phyloP scores from a whole-genome alignment of 2,888 invertebrate species.

The Drosophila meridionalis region DNA sequence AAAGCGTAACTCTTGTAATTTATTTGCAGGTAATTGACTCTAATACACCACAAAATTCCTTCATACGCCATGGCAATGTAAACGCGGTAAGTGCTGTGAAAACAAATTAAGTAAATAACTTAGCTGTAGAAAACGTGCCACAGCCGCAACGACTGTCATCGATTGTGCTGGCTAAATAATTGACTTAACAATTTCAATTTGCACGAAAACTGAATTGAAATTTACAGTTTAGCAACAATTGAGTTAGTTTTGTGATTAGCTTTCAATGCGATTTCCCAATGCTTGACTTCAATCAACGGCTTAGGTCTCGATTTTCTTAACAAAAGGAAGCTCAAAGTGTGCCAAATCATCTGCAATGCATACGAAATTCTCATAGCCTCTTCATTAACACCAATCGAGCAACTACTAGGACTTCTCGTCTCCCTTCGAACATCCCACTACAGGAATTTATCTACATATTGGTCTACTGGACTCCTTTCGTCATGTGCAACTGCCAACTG shows the following conservation, averaged over 20 bases:
- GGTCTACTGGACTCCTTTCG: slow-evolving; percentile 8
- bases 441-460: slow-evolving; percentile 34
- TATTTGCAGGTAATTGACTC: slow-evolving; percentile 37
- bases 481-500: slow-evolving; percentile 1
- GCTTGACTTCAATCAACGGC: neutral
- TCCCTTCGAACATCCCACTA: neutral
- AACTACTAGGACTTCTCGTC: neutral
- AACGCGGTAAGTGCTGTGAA: slow-evolving; percentile 18
- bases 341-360: slow-evolving; percentile 18
- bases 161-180: neutral
- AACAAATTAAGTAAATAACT: slow-evolving; percentile 12
- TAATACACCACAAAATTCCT: neutral
- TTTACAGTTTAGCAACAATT: neutral
- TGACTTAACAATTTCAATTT: slow-evolving; percentile 2
- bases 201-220: neutral
- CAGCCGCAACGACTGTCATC: neutral
- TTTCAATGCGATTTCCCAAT: neutral
- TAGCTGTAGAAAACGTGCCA: neutral
- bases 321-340: neutral
- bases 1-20: slow-evolving; percentile 7
- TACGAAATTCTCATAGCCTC: slow-evolving; percentile 1
- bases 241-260: neutral
- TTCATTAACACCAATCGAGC: slow-evolving; percentile 4
- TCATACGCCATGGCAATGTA: neutral
- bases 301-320: neutral